These are phyloP conservation scores for Coelopa pilipes DNA, from an alignment of 2,888 invertebrate species.

Conservation along the genomic window DNA sequence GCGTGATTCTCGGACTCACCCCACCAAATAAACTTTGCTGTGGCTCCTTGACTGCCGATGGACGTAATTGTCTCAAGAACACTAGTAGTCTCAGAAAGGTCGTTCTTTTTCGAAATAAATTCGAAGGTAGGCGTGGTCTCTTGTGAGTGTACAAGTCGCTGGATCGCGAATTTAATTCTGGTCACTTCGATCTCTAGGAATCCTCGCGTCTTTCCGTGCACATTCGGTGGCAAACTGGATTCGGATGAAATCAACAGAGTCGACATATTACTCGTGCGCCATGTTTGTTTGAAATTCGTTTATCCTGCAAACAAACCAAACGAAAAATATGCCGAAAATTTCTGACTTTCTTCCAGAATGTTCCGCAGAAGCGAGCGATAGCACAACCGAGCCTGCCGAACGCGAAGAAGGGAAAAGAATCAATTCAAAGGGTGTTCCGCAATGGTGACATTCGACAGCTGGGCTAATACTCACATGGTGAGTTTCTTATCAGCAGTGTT, in stretches of 20 bases:
- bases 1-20: slow-evolving; percentile 50
- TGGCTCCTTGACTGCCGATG: slow-evolving; percentile 46
- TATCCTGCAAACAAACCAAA: slow-evolving; percentile 23
- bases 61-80: slow-evolving; percentile 23
- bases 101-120: slow-evolving; percentile 4
- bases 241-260: slow-evolving; percentile 46
- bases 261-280: slow-evolving; percentile 47
- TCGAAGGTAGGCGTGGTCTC: slow-evolving; percentile 29
- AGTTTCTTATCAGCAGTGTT: not conserved
- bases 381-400: slow-evolving; percentile 11
- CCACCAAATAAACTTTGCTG: slow-evolving; percentile 55
- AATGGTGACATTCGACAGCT: slow-evolving; percentile 10
- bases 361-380: slow-evolving; percentile 2
- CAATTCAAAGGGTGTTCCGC: slow-evolving; percentile 14
- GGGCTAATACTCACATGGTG: not conserved
- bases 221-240: slow-evolving; percentile 47
- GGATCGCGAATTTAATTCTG: slow-evolving; percentile 55
- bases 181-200: slow-evolving; percentile 53
- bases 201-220: slow-evolving; percentile 46
- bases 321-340: not conserved
- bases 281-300: slow-evolving; percentile 42
- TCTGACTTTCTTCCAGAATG: slow-evolving; percentile 3
- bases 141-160: slow-evolving; percentile 26
- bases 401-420: slow-evolving; percentile 16
- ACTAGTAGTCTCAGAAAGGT: not conserved